Percentiles rank a stretch among this genome's conserved stretches.
phyloP scores from a whole-genome alignment of 2,113 vertebrate genomes.

The Vulpes ferrilata region DNA sequence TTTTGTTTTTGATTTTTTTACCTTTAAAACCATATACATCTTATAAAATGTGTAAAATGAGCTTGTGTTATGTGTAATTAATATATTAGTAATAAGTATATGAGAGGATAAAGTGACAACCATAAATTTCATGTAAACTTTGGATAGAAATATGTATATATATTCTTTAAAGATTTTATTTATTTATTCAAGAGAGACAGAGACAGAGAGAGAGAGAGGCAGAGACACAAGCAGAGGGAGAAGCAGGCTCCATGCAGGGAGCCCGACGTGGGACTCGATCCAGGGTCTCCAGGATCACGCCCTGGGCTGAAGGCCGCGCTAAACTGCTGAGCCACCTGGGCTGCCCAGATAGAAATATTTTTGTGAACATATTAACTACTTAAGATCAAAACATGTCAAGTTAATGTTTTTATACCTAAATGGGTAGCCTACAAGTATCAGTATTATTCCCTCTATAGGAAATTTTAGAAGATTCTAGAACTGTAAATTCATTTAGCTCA shows the following conservation, averaged over 20 bases:
- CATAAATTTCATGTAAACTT: background rate
- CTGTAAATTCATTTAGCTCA: background rate
- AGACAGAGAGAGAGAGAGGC: too few relatives aligned
- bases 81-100: background rate
- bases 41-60: background rate
- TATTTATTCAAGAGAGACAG: too few relatives aligned
- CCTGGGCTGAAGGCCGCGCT: too few relatives aligned
- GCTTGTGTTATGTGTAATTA: background rate
- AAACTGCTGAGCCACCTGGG: too few relatives aligned
- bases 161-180: too few relatives aligned
- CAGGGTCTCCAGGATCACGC: too few relatives aligned
- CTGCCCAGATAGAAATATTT: background rate
- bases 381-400: constrained; percentile 4
- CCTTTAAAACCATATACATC: background rate
- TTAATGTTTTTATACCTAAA: constrained; percentile 34
- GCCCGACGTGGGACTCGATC: too few relatives aligned
- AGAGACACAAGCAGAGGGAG: too few relatives aligned
- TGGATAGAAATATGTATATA: background rate
- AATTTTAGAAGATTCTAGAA: background rate
- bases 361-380: background rate
- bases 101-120: background rate
- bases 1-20: background rate
- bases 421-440: background rate
- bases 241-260: too few relatives aligned
- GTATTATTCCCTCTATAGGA: background rate